Evolutionary conservation across 2,797 vertebrate species (phyloP), one percentile per base, ranked within the genome.

Genomic region (Dendrocincla fuliginosa): DNA sequence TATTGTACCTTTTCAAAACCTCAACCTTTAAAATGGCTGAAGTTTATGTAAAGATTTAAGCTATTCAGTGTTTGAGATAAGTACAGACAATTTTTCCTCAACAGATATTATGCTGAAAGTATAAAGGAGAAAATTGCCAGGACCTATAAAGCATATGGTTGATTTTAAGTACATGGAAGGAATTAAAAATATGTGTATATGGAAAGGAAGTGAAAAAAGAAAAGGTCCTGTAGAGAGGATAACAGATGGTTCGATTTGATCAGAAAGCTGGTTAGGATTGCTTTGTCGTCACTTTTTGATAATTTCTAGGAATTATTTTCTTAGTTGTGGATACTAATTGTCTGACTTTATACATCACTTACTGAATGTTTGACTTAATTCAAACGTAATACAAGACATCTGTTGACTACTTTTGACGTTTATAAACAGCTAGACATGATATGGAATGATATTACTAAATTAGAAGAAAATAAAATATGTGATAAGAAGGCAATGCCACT

Each of bases 401-500:
- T 94, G 71, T 52, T 92, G 53, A 68, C 28, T 89, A 60, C 25
- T 20, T 89, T 94, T 89, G 30, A 60, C 95, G 91, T 68, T 80
- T 92, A 57, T 91, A 89, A 91, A 90, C 84, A 93, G 64, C 52
- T 87, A 92, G 32, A 77, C 25, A 22, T 44, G 55, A 44, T 82
- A 81, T 35, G 75, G 76, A 92, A 94, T 78, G 33, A 93, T 83
- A 56, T 65, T 83, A 52, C 42, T 83, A 91, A 95, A 94, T 93
- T 91, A 94, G 76, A 85, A 95, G 41, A 82, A 95, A 95, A 94
- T 92, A 93, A 89, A 89, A 89, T 57, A 83, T 44, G 68, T 80
- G 90, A 88, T 92, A 93, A 90, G 84, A 57, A 88, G 53, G 69
- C 39, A 95, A 88, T 86, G 63, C 80, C 85, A 96, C 96, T 97